Percentiles rank a stretch among this genome's conserved stretches.
phyloP scores from a whole-genome alignment of 2,113 vertebrate genomes.

The Tragulus kanchil region DNA sequence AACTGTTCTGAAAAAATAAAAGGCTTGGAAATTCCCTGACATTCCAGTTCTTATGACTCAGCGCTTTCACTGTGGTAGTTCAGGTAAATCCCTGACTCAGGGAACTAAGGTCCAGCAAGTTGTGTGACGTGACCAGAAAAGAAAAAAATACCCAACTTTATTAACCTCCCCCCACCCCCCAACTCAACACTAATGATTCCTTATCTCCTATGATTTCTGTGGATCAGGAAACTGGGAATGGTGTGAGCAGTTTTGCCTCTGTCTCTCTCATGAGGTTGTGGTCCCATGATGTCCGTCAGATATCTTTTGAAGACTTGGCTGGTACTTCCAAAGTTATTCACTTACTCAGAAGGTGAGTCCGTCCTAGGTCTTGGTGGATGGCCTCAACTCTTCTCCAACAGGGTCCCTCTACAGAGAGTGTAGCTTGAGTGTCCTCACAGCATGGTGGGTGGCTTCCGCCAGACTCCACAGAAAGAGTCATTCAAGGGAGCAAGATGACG shows the following conservation, averaged over 20 bases:
- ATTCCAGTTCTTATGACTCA: background rate
- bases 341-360: too few relatives aligned
- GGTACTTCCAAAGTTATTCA: background rate
- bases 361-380: background rate
- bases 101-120: background rate
- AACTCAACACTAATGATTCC: background rate
- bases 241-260: background rate
- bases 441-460: background rate
- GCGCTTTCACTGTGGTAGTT: background rate
- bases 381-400: background rate
- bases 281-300: background rate
- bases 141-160: background rate
- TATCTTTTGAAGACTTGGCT: background rate
- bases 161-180: background rate
- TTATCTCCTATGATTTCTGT: background rate
- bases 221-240: background rate
- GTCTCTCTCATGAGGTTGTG: background rate
- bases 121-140: background rate
- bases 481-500: background rate
- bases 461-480: background rate
- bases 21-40: background rate
- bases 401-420: background rate
- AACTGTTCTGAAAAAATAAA: background rate
- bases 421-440: background rate
- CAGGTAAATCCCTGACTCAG: background rate